Base-by-base conservation (phyloP, 1,140 invertebrate genomes). In the Diorhabda elongata region DNA sequence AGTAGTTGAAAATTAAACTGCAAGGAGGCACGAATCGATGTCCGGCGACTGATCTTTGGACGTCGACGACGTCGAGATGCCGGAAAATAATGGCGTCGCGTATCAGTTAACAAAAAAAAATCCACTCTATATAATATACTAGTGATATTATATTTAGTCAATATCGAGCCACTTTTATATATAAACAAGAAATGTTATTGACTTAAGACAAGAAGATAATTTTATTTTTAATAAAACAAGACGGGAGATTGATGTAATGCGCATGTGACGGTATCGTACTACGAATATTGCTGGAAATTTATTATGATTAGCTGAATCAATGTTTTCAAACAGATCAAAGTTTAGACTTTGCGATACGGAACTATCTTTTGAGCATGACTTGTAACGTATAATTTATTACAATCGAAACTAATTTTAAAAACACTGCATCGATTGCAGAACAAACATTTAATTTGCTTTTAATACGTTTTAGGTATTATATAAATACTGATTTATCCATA, bases 11-110 rank as follows among this genome's bases (percentile, higher is more conserved):
- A 52, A 6, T 52, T 52, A n/a, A 6, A 52, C 47, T 52, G 47
- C 47, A 52, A 52, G n/a, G 47, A 52, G 47, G 47, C 47, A 52
- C 47, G n/a, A n/a, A 52, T 52, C 47, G 47, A 52, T 52, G 47
- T 52, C 47, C 47, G 47, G n/a, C 47, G 47, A 6, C 47, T 8
- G 47, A 8, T 52, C n/a, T 52, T n/a, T 8, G 47, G 47, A 6
- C 47, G 47, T 52, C 47, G 47, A 4, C 26, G 47, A 52, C 47
- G 47, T 52, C 47, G 26, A 26, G 26, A 26, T 26, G 26, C 26
- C 26, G 26, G 26, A 26, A 3, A 52, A 52, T n/a, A 52, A 52
- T 52, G 47, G 47, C 47, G 47, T n/a, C 26, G 26, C 26, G 26
- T 26, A 26, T 26, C 26, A 26, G 26, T 26, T 26, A 26, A 26